Evolutionary conservation across 2,888 invertebrate species (phyloP).

Genomic region (Agrilus biguttatus): DNA sequence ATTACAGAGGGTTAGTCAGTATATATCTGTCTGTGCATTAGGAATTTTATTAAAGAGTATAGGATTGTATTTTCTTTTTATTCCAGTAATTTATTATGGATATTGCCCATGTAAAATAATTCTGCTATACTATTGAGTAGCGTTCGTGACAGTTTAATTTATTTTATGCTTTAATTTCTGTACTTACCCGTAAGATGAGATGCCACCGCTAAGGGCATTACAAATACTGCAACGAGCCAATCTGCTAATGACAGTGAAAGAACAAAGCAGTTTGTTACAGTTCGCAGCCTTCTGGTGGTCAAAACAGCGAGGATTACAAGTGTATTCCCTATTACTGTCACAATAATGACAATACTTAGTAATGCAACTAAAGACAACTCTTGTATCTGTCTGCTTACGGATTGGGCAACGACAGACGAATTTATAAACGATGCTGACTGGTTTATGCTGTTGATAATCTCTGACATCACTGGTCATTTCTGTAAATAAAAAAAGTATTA

Average conservation of each 20-base stretch:
- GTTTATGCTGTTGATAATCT: constrained; percentile 12
- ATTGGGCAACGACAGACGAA: constrained; percentile 6
- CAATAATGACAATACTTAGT: constrained; percentile 51
- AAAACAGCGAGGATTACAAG: constrained; percentile 81
- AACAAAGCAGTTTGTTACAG: constrained; percentile 91
- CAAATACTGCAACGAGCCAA: constrained; percentile 81
- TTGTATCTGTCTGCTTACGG: constrained; percentile 16
- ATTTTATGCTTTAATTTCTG: no score
- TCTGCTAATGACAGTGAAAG: constrained; percentile 90
- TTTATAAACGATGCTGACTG: constrained; percentile 6
- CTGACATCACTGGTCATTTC: constrained; percentile 28
- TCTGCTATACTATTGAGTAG: no score
- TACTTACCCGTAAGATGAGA: constrained; percentile 67
- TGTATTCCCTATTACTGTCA: constrained; percentile 73
- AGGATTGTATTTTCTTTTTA: no score
- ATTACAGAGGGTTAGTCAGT: no score
- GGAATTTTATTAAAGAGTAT: no score
- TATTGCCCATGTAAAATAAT: no score
- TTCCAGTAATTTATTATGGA: no score
- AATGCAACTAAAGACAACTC: constrained; percentile 49
- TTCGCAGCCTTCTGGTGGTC: constrained; percentile 72
- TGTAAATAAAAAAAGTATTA: constrained; percentile 13
- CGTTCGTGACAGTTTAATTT: no score
- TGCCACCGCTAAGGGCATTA: constrained; percentile 91
- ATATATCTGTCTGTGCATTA: no score